phyloP scores from a whole-genome alignment of 2,888 invertebrate species.

The Cataglyphis livida region DNA sequence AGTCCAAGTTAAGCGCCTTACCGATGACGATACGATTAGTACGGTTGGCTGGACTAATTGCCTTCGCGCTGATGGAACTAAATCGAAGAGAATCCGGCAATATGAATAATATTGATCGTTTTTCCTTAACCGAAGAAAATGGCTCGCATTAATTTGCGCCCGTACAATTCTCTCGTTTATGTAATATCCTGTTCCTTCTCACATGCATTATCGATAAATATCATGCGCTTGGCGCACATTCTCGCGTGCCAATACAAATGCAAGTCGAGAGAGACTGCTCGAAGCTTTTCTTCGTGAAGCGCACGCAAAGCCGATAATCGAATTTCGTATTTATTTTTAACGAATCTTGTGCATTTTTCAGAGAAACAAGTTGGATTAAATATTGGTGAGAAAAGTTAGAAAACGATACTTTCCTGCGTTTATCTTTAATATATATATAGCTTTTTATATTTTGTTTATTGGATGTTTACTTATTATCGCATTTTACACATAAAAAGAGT shows the following conservation, averaged over 20 bases:
- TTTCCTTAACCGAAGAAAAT: constrained; percentile 40
- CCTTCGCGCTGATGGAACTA: constrained; percentile 72
- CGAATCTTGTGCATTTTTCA: constrained; percentile 4
- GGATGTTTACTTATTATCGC: background rate
- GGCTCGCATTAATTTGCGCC: constrained; percentile 26
- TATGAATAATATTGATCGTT: constrained; percentile 74
- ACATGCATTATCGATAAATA: constrained; percentile 32
- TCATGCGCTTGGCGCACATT: background rate
- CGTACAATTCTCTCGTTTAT: constrained; percentile 37
- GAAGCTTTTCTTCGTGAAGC: background rate
- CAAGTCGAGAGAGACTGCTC: constrained; percentile 1
- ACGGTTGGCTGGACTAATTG: constrained; percentile 75
- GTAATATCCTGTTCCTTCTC: constrained; percentile 26
- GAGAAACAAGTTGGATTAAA: constrained; percentile 27
- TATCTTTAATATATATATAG: background rate
- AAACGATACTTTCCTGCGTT: background rate
- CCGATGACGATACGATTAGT: constrained; percentile 75
- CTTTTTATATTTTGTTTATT: constrained; percentile 7
- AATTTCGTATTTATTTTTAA: constrained; percentile 44
- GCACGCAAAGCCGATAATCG: constrained; percentile 45
- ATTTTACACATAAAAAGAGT: constrained; percentile 10
- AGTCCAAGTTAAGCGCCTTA: constrained; percentile 76
- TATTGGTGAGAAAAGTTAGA: background rate
- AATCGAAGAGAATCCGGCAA: constrained; percentile 72
- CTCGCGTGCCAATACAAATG: constrained; percentile 33